These are phyloP conservation scores for Watsonalla binaria DNA, from an alignment of 2,888 invertebrate genomes.

Conservation along the genomic window DNA sequence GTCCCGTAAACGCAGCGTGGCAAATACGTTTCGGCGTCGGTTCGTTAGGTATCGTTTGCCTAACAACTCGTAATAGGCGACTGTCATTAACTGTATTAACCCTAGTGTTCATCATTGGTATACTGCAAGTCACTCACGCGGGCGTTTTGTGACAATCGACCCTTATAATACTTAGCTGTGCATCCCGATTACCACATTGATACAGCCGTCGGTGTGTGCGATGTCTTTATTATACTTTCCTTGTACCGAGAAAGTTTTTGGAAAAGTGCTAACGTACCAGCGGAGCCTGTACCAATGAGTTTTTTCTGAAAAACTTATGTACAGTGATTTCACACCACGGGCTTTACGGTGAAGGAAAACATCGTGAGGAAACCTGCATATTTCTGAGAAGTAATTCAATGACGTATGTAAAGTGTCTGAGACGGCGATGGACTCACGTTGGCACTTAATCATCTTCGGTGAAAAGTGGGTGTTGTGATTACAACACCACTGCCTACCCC, in stretches of 20 bases:
- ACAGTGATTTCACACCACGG: too few species aligned
- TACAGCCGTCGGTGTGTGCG: slow-evolving; percentile 19
- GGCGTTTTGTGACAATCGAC: slow-evolving; percentile 26
- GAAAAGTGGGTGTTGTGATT: too few species aligned
- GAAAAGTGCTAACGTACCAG: too few species aligned
- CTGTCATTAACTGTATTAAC: slow-evolving; percentile 74
- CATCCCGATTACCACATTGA: slow-evolving; percentile 29
- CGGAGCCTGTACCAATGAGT: too few species aligned
- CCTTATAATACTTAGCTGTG: slow-evolving; percentile 19
- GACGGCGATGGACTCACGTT: too few species aligned
- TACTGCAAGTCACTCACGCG: slow-evolving; percentile 62
- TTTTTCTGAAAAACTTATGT: too few species aligned
- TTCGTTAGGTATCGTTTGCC: slow-evolving; percentile 71
- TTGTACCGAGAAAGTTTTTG: neutral
- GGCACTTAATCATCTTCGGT: too few species aligned
- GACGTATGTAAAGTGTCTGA: too few species aligned
- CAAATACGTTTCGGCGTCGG: slow-evolving; percentile 67
- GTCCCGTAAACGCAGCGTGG: slow-evolving; percentile 61
- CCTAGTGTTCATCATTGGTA: slow-evolving; percentile 61
- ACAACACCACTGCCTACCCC: too few species aligned
- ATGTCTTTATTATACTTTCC: slow-evolving; percentile 22
- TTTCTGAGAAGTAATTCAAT: too few species aligned
- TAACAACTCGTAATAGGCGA: slow-evolving; percentile 70
- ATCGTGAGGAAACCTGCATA: too few species aligned
- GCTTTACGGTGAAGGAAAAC: too few species aligned